Evolutionary conservation across 2,888 invertebrate species (phyloP).

Genomic region (Schizotus pectinicornis): DNA sequence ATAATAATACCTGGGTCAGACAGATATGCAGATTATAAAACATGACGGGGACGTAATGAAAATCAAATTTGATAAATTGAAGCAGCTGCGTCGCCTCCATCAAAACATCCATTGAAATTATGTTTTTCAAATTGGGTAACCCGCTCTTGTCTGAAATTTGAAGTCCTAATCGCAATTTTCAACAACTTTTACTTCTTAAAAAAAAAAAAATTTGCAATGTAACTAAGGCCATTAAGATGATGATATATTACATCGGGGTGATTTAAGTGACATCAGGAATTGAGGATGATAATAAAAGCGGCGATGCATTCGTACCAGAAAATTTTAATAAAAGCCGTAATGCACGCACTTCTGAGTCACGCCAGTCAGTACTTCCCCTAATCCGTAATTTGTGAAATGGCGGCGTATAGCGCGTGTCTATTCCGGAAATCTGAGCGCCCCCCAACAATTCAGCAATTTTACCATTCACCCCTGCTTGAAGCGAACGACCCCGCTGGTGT

Average conservation of each 20-base stretch:
- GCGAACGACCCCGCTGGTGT: too few relatives aligned
- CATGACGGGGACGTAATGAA: slow-evolving; percentile 5
- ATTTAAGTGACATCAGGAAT: slow-evolving; percentile 10
- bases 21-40: slow-evolving; percentile 18
- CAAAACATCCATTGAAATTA: too few relatives aligned
- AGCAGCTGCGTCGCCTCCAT: too few relatives aligned
- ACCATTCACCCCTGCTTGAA: background rate
- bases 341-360: slow-evolving; percentile 10
- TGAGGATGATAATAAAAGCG: slow-evolving; percentile 8
- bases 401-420: slow-evolving; percentile 15
- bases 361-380: background rate
- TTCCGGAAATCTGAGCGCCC: slow-evolving; percentile 13
- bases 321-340: slow-evolving; percentile 1
- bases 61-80: slow-evolving; percentile 13
- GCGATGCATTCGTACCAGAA: background rate
- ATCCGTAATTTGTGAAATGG: slow-evolving; percentile 28
- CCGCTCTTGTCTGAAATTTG: too few relatives aligned
- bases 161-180: too few relatives aligned
- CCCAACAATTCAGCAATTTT: background rate
- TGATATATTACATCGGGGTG: slow-evolving; percentile 6
- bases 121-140: too few relatives aligned
- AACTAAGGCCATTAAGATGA: slow-evolving; percentile 11
- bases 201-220: background rate
- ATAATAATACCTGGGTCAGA: slow-evolving; percentile 11
- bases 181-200: too few relatives aligned